Evolutionary conservation across 1,140 invertebrate species (phyloP).

Genomic region (Drosophila pseudoobscura): DNA sequence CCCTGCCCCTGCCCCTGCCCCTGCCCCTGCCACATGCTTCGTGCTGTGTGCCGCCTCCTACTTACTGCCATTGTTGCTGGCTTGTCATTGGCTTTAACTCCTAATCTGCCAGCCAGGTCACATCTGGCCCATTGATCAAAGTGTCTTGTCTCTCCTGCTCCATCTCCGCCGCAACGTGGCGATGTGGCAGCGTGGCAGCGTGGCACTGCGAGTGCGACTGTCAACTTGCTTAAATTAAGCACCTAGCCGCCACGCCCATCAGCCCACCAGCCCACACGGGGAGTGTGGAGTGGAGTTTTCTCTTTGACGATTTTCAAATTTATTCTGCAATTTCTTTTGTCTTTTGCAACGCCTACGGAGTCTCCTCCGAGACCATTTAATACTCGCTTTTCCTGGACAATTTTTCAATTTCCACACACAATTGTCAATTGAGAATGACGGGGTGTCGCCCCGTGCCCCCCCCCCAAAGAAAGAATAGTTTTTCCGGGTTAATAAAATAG

Average conservation of each 20-base stretch:
- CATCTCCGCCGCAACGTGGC: too few species aligned
- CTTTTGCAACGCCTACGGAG: conserved; percentile 43
- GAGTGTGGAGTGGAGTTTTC: background rate
- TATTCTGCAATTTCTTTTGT: conserved; percentile 59
- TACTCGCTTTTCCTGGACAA: conserved; percentile 27
- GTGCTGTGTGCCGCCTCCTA: too few species aligned
- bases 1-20: background rate
- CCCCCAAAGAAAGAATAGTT: conserved; percentile 10
- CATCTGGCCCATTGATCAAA: conserved; percentile 53
- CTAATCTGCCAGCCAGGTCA: conserved; percentile 39
- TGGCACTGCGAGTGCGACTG: conserved; percentile 14
- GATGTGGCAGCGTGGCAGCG: too few species aligned
- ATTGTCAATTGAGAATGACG: conserved; percentile 50
- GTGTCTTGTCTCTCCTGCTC: conserved; percentile 19
- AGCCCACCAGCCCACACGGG: conserved; percentile 14
- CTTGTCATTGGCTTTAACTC: conserved; percentile 52
- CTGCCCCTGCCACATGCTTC: too few species aligned
- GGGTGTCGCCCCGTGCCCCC: background rate
- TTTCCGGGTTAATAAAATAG: conserved; percentile 51
- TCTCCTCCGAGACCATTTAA: conserved; percentile 33
- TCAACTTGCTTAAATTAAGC: conserved; percentile 49
- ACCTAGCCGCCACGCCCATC: conserved; percentile 41
- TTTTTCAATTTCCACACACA: conserved; percentile 51
- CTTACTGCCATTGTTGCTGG: conserved; percentile 35
- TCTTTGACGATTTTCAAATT: conserved; percentile 58